Conservation (phyloP, 2,113 vertebrate genomes). For the Sceloporus undulatus region DNA sequence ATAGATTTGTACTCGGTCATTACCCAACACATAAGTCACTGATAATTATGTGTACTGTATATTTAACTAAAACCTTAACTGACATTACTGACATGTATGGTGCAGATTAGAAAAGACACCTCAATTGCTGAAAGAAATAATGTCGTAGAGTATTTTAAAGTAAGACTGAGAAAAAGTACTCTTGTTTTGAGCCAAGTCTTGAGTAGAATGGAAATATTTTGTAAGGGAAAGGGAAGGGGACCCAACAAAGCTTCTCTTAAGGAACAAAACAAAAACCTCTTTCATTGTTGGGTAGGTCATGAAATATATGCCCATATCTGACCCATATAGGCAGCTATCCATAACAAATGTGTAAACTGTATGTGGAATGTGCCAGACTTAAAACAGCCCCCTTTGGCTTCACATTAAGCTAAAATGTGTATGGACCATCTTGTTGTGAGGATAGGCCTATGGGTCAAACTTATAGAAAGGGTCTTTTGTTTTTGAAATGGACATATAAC, state of each 20-base stretch:
- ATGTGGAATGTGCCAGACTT: not conserved
- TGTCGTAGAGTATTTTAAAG: fast-evolving
- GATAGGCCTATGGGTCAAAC: not conserved
- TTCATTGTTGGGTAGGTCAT: not conserved
- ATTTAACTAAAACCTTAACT: not conserved
- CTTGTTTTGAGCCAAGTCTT: not conserved
- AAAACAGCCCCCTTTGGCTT: not conserved
- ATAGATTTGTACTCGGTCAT: too few relatives aligned
- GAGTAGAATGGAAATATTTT: not conserved
- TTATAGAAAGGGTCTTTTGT: not conserved
- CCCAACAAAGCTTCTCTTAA: not conserved
- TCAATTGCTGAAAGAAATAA: not conserved
- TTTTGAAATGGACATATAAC: not conserved
- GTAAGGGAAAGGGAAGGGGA: not conserved
- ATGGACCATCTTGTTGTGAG: not conserved
- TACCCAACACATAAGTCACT: too few relatives aligned
- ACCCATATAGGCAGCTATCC: conserved; percentile 2
- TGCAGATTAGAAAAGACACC: not conserved
- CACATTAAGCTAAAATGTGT: not conserved
- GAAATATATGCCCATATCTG: not conserved
- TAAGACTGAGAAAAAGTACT: not conserved
- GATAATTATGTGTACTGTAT: too few relatives aligned
- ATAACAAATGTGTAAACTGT: not conserved
- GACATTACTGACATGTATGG: not conserved
- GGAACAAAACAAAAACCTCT: not conserved